These are phyloP conservation scores for Platalea minor DNA, from an alignment of 2,797 vertebrate species.

Conservation along the genomic window DNA sequence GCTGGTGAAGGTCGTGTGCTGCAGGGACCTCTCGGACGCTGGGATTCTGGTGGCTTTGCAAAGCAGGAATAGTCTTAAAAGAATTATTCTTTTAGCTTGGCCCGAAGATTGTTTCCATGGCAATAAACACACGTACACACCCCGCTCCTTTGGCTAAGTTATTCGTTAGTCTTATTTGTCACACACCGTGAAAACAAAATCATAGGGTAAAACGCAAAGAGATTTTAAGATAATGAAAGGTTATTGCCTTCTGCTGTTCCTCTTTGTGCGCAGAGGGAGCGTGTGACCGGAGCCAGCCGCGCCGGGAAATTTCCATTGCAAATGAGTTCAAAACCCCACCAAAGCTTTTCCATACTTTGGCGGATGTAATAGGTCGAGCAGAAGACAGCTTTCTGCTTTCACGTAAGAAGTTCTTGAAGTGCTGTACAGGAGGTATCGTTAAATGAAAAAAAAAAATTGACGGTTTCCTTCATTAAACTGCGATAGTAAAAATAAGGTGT, in stretches of 20 bases:
- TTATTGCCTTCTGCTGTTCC: neutral
- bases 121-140: neutral
- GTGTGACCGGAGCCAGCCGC: too few species aligned
- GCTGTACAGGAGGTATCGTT: neutral
- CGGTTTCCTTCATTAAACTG: neutral
- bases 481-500: neutral
- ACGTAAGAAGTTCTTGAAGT: neutral
- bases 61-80: slow-evolving; percentile 4
- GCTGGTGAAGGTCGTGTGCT: neutral
- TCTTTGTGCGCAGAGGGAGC: neutral
- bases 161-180: neutral
- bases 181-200: neutral
- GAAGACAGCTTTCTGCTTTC: neutral
- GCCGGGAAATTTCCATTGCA: neutral
- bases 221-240: neutral
- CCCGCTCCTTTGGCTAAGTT: slow-evolving; percentile 23
- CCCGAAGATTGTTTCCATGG: slow-evolving; percentile 53
- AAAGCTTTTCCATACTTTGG: neutral
- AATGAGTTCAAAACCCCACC: neutral
- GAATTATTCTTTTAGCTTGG: neutral
- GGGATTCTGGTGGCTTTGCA: neutral
- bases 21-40: neutral
- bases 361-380: neutral
- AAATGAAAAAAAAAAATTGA: neutral
- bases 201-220: neutral